A percentile compares a stretch with the other conserved stretches of the same genome.
phyloP scores from a whole-genome alignment of 2,113 vertebrate genomes.

The Sakesphorus luctuosus region DNA sequence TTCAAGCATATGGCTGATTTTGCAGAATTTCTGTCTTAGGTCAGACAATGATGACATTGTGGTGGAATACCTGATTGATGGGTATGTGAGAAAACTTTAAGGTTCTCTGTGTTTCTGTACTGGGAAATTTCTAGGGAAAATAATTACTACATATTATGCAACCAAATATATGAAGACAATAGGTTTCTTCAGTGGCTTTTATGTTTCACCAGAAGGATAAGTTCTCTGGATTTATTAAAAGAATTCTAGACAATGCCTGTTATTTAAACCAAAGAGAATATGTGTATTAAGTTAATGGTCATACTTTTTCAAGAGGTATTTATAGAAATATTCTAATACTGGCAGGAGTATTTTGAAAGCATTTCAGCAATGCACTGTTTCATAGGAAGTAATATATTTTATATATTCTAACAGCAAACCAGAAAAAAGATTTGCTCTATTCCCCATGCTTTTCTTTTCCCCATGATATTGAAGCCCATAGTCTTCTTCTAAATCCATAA shows the following conservation, averaged over 20 bases:
- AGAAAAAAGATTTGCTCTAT: background rate
- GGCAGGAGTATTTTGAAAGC: background rate
- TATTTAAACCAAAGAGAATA: background rate
- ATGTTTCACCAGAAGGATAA: background rate
- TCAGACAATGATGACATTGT: background rate
- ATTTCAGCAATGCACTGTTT: background rate
- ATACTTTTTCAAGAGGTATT: background rate
- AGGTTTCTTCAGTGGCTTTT: background rate
- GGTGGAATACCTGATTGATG: background rate
- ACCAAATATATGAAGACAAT: background rate
- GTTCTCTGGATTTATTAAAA: background rate
- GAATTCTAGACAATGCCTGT: background rate
- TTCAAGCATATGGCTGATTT: background rate
- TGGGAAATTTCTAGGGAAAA: background rate
- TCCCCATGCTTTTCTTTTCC: background rate
- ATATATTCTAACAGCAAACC: background rate
- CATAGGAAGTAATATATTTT: background rate
- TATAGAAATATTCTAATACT: background rate
- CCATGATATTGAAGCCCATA: background rate
- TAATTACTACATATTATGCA: fast-evolving
- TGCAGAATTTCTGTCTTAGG: background rate
- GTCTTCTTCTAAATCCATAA: background rate
- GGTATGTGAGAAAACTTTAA: background rate
- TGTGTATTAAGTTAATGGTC: background rate
- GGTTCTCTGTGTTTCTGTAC: background rate